phyloP scores from a whole-genome alignment of 92 coral and sea anemone species.

The Epizoanthus fatuus region DNA sequence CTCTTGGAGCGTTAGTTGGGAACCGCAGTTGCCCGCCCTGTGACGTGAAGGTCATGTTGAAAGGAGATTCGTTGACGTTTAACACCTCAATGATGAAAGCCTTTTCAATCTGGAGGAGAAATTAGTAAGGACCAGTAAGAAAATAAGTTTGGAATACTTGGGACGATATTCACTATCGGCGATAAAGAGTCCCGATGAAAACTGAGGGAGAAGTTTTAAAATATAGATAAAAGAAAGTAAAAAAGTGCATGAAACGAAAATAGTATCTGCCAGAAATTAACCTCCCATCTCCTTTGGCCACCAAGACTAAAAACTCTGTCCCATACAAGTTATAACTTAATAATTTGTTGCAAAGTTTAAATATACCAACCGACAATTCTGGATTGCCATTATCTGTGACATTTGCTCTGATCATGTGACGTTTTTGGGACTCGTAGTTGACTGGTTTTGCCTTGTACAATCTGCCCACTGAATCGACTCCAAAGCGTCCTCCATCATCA shows the following conservation, averaged over 20 bases:
- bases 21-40: slow-evolving; percentile 79
- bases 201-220: too few relatives aligned
- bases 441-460: slow-evolving; percentile 80
- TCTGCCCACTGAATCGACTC: slow-evolving; percentile 76
- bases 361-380: slow-evolving; percentile 66
- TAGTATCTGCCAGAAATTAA: background rate
- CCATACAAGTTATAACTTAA: background rate
- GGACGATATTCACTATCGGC: too few relatives aligned
- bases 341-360: background rate
- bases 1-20: slow-evolving; percentile 69
- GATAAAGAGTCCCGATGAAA: too few relatives aligned
- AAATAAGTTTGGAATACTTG: background rate
- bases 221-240: too few relatives aligned
- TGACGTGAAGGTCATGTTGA: slow-evolving; percentile 79
- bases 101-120: slow-evolving; percentile 77
- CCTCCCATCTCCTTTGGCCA: background rate
- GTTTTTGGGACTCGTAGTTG: slow-evolving; percentile 84
- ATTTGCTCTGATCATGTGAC: slow-evolving; percentile 74
- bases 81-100: slow-evolving; percentile 85
- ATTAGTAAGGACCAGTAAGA: background rate
- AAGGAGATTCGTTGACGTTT: slow-evolving; percentile 91
- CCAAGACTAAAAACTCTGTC: background rate
- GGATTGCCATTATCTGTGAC: slow-evolving; percentile 92
- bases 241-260: too few relatives aligned
- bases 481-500: slow-evolving; percentile 90